Percentiles rank a stretch among this genome's conserved stretches.
These are phyloP conservation scores for Chelonus insularis DNA, from an alignment of 1,140 invertebrate species.

Conservation along the genomic window DNA sequence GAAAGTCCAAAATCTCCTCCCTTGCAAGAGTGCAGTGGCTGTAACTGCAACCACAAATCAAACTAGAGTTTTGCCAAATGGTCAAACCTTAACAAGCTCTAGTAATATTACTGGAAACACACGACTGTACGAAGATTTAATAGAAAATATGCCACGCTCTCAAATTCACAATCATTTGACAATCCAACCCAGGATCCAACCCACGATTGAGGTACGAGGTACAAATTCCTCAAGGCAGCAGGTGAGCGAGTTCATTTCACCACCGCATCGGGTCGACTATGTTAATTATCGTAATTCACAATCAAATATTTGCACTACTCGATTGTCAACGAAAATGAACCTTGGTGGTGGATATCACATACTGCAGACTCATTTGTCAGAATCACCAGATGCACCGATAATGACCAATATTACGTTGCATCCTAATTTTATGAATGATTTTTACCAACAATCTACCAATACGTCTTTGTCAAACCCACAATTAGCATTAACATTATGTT, in stretches of 20 bases:
- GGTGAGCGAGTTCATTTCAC: conserved; percentile 33
- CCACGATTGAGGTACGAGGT: conserved; percentile 62
- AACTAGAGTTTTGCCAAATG: conserved; percentile 38
- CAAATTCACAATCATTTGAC: conserved; percentile 54
- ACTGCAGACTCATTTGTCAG: conserved; percentile 43
- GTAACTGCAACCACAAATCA: conserved; percentile 56
- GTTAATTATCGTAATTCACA: conserved; percentile 56
- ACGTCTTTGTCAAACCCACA: no score
- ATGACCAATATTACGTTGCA: conserved; percentile 17
- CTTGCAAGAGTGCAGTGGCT: conserved; percentile 69
- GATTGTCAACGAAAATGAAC: conserved; percentile 50
- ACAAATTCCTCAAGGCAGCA: conserved; percentile 40
- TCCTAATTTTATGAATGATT: no score
- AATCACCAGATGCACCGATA: conserved; percentile 40
- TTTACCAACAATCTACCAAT: no score
- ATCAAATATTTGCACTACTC: conserved; percentile 48
- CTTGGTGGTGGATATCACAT: conserved; percentile 53
- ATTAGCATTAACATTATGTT: no score
- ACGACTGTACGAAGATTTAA: conserved; percentile 69
- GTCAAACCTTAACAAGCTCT: conserved; percentile 44
- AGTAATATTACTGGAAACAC: conserved; percentile 46
- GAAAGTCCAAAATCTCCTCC: conserved; percentile 72
- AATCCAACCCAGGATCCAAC: conserved; percentile 54
- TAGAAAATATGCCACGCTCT: conserved; percentile 56
- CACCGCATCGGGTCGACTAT: conserved; percentile 54